Evolutionary conservation across 2,888 invertebrate genomes (phyloP).

Genomic region (Clostera curtula): DNA sequence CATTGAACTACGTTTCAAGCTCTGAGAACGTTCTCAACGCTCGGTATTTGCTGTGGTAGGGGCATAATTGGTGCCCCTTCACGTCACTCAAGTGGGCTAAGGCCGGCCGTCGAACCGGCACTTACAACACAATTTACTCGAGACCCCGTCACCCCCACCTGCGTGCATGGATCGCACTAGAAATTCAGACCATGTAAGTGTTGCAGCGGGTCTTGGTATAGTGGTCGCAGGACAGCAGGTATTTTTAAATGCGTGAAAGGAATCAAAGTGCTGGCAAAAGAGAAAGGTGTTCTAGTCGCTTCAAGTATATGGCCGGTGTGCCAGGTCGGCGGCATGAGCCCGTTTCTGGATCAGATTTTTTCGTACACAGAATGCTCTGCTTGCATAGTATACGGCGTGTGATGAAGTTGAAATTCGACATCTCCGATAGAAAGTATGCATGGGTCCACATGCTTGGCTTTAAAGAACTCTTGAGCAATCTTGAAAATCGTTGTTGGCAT

Average conservation of each 20-base stretch:
- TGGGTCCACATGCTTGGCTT: too few relatives aligned
- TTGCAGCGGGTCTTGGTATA: conserved; percentile 22
- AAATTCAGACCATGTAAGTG: conserved; percentile 11
- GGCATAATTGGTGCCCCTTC: conserved; percentile 55
- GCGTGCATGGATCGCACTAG: conserved; percentile 15
- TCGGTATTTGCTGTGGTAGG: conserved; percentile 34
- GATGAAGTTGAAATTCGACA: too few relatives aligned
- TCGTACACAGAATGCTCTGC: conserved; percentile 16
- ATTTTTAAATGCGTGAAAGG: conserved; percentile 48
- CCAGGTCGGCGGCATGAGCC: conserved; percentile 19
- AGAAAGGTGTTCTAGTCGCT: conserved; percentile 43
- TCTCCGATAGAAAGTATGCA: too few relatives aligned
- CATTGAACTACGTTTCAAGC: conserved; percentile 34
- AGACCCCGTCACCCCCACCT: conserved; percentile 27
- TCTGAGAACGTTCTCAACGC: conserved; percentile 39
- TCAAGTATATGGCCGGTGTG: conserved; percentile 20
- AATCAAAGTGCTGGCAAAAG: conserved; percentile 44
- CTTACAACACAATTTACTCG: conserved; percentile 28
- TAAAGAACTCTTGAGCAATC: too few relatives aligned
- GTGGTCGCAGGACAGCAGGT: conserved; percentile 32
- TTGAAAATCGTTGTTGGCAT: too few relatives aligned
- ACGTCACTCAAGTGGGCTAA: conserved; percentile 66
- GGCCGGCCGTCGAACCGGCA: conserved; percentile 62
- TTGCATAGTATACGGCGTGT: too few relatives aligned
- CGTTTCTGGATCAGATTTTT: conserved; percentile 33